phyloP scores from a whole-genome alignment of 2,797 vertebrate genomes.

The Gephyroberyx darwinii region DNA sequence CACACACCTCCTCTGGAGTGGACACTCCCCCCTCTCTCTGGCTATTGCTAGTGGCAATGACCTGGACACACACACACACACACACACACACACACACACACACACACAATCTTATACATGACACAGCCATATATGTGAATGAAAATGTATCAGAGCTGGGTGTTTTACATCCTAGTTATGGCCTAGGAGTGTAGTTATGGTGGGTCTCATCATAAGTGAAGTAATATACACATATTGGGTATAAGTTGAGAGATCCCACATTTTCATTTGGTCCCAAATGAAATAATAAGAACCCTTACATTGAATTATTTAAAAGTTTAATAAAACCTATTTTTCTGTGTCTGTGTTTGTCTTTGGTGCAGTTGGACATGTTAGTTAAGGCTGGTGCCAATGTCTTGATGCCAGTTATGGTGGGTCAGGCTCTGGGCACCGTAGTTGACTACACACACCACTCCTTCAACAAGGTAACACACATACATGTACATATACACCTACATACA shows the following conservation, averaged over 20 bases:
- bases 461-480: slow-evolving; percentile 77
- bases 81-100: neutral
- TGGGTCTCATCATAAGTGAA: too few relatives aligned
- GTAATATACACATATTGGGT: too few relatives aligned
- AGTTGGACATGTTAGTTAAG: slow-evolving; percentile 82
- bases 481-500: neutral
- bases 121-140: neutral
- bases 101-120: neutral
- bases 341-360: slow-evolving; percentile 24
- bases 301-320: neutral
- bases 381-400: slow-evolving; percentile 84
- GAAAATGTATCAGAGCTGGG: too few relatives aligned
- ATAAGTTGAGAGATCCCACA: too few relatives aligned
- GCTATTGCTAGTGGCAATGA: slow-evolving; percentile 88
- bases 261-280: neutral
- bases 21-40: slow-evolving; percentile 90
- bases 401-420: slow-evolving; percentile 77
- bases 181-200: too few relatives aligned
- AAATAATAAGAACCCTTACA: too few relatives aligned
- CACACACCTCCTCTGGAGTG: slow-evolving; percentile 85
- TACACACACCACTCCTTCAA: slow-evolving; percentile 83
- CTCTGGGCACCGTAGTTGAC: slow-evolving; percentile 85
- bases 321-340: neutral
- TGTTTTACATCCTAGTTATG: neutral
- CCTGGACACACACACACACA: slow-evolving; percentile 61